Base-by-base conservation (phyloP, 2,797 vertebrate genomes). In the Falco cherrug region DNA sequence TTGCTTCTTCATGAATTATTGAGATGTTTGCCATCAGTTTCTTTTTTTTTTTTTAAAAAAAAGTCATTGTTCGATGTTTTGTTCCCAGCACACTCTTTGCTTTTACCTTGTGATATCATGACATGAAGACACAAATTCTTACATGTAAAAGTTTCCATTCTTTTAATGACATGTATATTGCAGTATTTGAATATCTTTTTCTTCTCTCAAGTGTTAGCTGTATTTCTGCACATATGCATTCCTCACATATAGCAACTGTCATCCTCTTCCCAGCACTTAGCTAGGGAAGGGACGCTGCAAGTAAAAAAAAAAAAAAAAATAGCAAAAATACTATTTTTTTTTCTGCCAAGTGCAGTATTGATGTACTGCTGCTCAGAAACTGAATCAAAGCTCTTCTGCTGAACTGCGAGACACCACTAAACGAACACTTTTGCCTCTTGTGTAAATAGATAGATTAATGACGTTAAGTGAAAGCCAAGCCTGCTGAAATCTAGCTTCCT, bases 1-100 rank as follows among this genome's bases (percentile, higher is more conserved):
- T 98, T 96, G 96, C 95, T 97, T 97, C 97, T 98, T 99, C 98
- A 98, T 99, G 98, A 99, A 99, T 99, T 99, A 99, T 98, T 99
- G 98, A 99, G 97, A 98, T 98, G 98, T 99, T 99, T 99, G 98
- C 98, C 98, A 98, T 98, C 98, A 98, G 98, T 98, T 98, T 98
- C 76, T 95, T 96, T 41, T 41, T 41, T 41, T 41, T 41, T 41
- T 41, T 41, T 41, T 41, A 12, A 13, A 15, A 73, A 85, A 61
- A 16, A 83, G 74, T 95, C 91, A 89, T 95, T 95, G 94, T 96
- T 97, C 91, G 0, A 31, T 92, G 85, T 89, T 89, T 90, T 60
- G 61, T 84, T 75, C 81, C 16, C 37, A 91, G 89, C 95, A 68
- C 73, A 68, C 39, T 51, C 76, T 68, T 93, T 84, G 28, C 90